Base-by-base conservation (phyloP, 2,797 vertebrate species). In the Pteropus rufus region DNA sequence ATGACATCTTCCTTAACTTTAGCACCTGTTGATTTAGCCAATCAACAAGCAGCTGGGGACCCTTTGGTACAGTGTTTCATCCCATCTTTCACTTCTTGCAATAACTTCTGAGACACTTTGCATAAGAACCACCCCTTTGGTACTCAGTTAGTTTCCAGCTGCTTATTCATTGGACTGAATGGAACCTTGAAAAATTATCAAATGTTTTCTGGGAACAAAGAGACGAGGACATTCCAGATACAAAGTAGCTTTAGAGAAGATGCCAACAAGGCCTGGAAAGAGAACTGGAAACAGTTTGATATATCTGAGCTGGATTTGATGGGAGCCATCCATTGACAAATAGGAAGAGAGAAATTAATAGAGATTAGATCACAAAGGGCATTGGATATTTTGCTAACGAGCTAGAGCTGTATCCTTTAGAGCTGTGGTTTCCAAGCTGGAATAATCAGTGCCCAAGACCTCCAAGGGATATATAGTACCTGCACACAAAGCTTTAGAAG, bases 201-300 rank as follows among this genome's bases (percentile, higher is more conserved):
- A 46, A n/a, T 89, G 31, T 92, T 95, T 92, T 75, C 56, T 94
- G 72, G 69, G 29, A 69, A 46, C 93, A 72, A 85, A 92, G 85
- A 90, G n/a, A 39, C 65, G 19, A 52, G 16, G 23, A 58, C 29
- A 52, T 69, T 83, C 26, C 62, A 92, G 77, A 80, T 89, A 96
- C 60, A 96, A 82, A 86, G 41, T 89, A 62, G 10, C 39, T 75
- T 90, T 56, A 73, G 58, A n/a, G 86, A 88, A 90, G 46, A 77
- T 73, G 67, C 14, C 14, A 84, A 31, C 44, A 90, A 84, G 85
- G 21, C 29, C 44, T 75, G 29, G 79, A 92, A 76, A 83, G 21
- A 60, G n/a, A 77, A 41, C 31, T 72, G 76, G 49, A 62, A 89
- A n/a, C 64, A 79, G 52, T 92, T 77, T 86, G 64, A 87, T 52